These are phyloP conservation scores for Eustalomyia histrio DNA, from an alignment of 2,888 invertebrate species.

Conservation along the genomic window DNA sequence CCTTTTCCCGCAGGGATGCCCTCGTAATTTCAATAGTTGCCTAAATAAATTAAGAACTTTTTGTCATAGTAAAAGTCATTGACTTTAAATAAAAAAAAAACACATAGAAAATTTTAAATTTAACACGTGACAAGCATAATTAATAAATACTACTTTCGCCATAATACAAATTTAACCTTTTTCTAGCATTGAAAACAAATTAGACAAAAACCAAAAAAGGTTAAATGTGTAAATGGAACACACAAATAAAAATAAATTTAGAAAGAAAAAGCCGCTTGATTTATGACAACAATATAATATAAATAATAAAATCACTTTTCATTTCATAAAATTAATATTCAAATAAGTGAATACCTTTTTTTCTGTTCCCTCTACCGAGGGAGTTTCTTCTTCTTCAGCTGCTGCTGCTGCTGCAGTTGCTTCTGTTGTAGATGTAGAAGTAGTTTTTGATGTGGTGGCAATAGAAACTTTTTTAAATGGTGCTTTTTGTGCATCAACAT, in stretches of 20 bases:
- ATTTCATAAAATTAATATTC: conserved; percentile 30
- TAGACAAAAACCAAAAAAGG: conserved; percentile 53
- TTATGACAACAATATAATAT: neutral
- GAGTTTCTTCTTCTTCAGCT: conserved; percentile 49
- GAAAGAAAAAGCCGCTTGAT: neutral
- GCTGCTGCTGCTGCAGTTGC: conserved; percentile 27
- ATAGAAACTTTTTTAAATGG: conserved; percentile 82
- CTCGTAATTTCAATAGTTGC: no score
- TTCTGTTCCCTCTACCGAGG: conserved; percentile 66
- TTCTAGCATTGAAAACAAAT: conserved; percentile 9
- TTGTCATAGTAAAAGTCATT: no score
- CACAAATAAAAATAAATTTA: conserved; percentile 17
- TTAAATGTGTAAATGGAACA: conserved; percentile 64
- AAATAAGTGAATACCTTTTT: conserved; percentile 68
- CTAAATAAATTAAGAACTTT: no score
- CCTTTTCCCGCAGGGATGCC: no score
- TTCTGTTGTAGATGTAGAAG: conserved; percentile 80
- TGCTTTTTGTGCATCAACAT: conserved; percentile 79
- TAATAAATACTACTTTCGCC: conserved; percentile 64
- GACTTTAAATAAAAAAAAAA: conserved; percentile 30
- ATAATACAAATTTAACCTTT: conserved; percentile 19
- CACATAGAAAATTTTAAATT: conserved; percentile 23
- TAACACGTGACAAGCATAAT: conserved; percentile 48
- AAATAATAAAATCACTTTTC: conserved; percentile 32
- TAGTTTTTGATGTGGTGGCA: conserved; percentile 73